These are phyloP conservation scores for Corydoras maculifer DNA, from an alignment of 2,113 vertebrate genomes.

Conservation along the genomic window DNA sequence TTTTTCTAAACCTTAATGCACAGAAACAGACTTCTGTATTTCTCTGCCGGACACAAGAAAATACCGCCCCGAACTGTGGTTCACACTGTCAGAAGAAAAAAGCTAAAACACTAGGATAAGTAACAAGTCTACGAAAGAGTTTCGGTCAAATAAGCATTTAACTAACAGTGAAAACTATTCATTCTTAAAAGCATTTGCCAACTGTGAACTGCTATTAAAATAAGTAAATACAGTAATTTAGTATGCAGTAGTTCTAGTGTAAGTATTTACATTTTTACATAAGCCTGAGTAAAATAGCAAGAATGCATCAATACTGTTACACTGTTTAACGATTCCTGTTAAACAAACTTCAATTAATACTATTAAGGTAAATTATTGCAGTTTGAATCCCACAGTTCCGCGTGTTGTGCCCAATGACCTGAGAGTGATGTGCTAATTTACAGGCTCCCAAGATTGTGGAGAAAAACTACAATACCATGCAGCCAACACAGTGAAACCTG, in stretches of 20 bases:
- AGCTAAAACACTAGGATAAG: neutral
- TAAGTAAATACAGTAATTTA: slow-evolving; percentile 2
- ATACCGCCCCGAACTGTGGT: too few species aligned
- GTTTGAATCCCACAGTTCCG: slow-evolving; percentile 21
- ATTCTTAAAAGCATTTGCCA: neutral
- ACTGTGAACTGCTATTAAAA: slow-evolving; percentile 7
- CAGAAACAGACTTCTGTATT: slow-evolving; percentile 16
- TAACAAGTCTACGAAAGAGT: too few species aligned
- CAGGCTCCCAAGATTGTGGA: slow-evolving; percentile 7
- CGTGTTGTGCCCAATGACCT: slow-evolving; percentile 22
- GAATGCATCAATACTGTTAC: slow-evolving; percentile 13
- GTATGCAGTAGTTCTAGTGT: slow-evolving; percentile 6
- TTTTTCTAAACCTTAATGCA: slow-evolving; percentile 15
- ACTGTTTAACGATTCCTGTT: neutral
- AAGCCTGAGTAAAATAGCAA: slow-evolving; percentile 27
- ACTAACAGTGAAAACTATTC: neutral
- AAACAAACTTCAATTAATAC: slow-evolving; percentile 26
- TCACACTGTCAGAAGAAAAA: neutral
- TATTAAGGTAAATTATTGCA: slow-evolving; percentile 26
- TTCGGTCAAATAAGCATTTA: too few species aligned
- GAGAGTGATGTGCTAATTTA: slow-evolving; percentile 17
- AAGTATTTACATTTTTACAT: slow-evolving; percentile 13
- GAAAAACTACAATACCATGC: slow-evolving; percentile 26
- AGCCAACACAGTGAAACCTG: slow-evolving; percentile 31
- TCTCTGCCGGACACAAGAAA: slow-evolving; percentile 19